Evolutionary conservation across 1,140 invertebrate genomes (phyloP), one percentile per base, ranked within the genome.

Genomic region (Pollicipes pollicipes): DNA sequence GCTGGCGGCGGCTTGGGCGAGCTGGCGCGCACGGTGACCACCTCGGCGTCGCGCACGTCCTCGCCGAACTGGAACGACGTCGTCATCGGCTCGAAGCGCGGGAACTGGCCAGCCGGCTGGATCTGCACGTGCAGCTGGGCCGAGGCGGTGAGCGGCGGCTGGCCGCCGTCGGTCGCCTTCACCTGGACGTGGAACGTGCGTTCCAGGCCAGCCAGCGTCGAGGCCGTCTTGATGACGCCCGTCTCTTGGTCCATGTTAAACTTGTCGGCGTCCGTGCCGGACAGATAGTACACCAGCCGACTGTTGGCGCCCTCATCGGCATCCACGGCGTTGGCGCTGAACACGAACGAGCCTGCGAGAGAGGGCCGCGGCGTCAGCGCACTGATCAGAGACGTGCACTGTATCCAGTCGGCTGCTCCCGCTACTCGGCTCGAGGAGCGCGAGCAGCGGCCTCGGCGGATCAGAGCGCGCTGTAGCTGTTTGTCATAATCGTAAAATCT

Each of bases 281-380:
- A 85, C 0, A 96, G 80, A 64, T 83, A 84, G 78, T 95, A 96
- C 21, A 84, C 79, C 31, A 95, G 86, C 75, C 85, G 84, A 35
- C 90, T 89, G 78, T 95, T 95, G 0, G 83, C 77, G 0, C 87
- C 91, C 64, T 86, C 84, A 78, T 96, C 93, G 68, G 83, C 82
- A 78, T 95, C 93, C 13, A 81, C 80, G 0, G 92, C 92, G 79
- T 87, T 88, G 0, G 89, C 88, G 21, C 91, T 92, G 80, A 93
- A 93, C 27, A 96, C 90, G 81, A 95, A 95, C 76, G 85, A 81
- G 28, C 84, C 75, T 76, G 72, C 21, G 70, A 73, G 30, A 30
- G 69, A 70, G 45, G 21, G 2, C 13, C 45, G 21, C 10, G 45
- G 2, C 45, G 24, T n/a, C n/a, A n/a, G n/a, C n/a, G n/a, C n/a